Evolutionary conservation across 2,797 vertebrate genomes (phyloP), one percentile per base, ranked within the genome.

Genomic region (Pterois miles): DNA sequence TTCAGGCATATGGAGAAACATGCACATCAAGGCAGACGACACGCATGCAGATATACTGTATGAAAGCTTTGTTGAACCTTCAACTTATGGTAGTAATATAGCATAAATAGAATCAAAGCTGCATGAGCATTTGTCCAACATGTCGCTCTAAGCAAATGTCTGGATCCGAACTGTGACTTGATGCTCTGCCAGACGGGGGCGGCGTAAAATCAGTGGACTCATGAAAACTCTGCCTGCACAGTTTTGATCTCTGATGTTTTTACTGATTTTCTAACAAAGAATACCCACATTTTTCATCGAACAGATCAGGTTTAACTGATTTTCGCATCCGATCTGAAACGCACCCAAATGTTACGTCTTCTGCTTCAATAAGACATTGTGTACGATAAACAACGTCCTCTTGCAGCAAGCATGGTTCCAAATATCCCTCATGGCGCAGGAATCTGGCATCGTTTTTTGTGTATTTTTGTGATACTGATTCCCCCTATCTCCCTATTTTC

Each of bases 141-240:
- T 18, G 29, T 23, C 14, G 11, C 34, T 70, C 18, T 22, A 34
- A 66, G 43, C 33, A 65, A 60, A 73, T 52, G 14, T 65, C 27
- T 52, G 60, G 40, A 31, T 48, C 29, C 13, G 5, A 27, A 75
- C 25, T 82, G 74, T 38, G 66, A 72, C 22, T 36, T 54, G 43
- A 81, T 2, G 22, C 65, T 13, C 36, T 13, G 31, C 64, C 65
- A 77, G 68, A 48, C 22, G 4, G 31, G 48, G 22, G 20, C 18
- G 46, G 46, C 46, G 18, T n/a, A 10, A 48, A 48, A 48, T 48
- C 20, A 48, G 20, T 48, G 59, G 43, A 54, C 31, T 38, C 22
- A 76, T 20, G 60, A 56, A 38, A 5, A 59, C 5, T 69, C 31
- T 38, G 18, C 1, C 25, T 14, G 36, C 25, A 48, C 56, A 65